A percentile compares a stretch with the other conserved stretches of the same genome.
These are phyloP conservation scores for Scaptomyza cyrtandrae DNA, from an alignment of 2,888 invertebrate genomes.

Conservation along the genomic window DNA sequence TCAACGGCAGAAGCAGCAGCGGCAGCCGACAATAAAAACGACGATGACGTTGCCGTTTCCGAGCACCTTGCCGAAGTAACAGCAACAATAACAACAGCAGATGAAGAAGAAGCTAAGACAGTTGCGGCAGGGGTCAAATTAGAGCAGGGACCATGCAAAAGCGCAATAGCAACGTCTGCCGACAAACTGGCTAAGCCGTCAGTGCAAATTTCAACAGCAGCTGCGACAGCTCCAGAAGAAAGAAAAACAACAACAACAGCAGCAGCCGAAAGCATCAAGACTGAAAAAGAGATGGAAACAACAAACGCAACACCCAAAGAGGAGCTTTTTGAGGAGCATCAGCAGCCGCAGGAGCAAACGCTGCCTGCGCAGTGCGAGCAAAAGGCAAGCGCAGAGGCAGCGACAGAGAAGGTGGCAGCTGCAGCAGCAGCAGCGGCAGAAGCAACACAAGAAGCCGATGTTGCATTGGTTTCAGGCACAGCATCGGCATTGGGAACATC, in stretches of 20 bases:
- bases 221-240: slow-evolving; percentile 16
- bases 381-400: background rate
- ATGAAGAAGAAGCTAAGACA: slow-evolving; percentile 13
- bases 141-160: slow-evolving; percentile 52
- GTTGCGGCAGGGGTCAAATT: slow-evolving; percentile 42
- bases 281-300: slow-evolving; percentile 38
- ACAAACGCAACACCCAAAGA: slow-evolving; percentile 38
- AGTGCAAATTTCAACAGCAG: slow-evolving; percentile 15
- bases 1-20: slow-evolving; percentile 1
- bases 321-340: slow-evolving; percentile 28
- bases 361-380: slow-evolving; percentile 20
- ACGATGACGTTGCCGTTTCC: slow-evolving; percentile 31
- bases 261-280: slow-evolving; percentile 41
- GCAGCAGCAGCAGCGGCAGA: slow-evolving; percentile 17
- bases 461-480: slow-evolving; percentile 23
- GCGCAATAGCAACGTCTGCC: slow-evolving; percentile 16
- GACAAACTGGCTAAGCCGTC: slow-evolving; percentile 23
- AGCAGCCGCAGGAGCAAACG: slow-evolving; percentile 15
- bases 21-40: slow-evolving; percentile 30
- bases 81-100: slow-evolving; percentile 22
- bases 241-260: slow-evolving; percentile 11
- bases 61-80: slow-evolving; percentile 33
- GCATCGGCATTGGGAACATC: slow-evolving; percentile 28
- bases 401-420: slow-evolving; percentile 16
- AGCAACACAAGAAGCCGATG: slow-evolving; percentile 23